These are phyloP conservation scores for Urosaurus nigricauda DNA, from an alignment of 2,797 vertebrate genomes.

Conservation along the genomic window DNA sequence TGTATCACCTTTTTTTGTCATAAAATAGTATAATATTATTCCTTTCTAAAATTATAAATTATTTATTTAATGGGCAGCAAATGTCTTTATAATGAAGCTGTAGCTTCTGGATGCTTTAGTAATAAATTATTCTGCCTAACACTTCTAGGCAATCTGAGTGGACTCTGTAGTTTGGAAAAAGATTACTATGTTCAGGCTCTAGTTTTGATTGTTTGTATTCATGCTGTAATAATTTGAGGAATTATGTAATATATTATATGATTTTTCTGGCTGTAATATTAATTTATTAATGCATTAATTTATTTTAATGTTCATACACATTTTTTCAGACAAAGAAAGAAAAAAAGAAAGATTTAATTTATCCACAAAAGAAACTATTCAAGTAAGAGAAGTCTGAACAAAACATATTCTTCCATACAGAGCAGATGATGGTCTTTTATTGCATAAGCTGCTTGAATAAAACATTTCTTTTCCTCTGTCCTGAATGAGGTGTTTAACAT, in stretches of 20 bases:
- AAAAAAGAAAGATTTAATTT: conserved; percentile 56
- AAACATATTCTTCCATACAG: conserved; percentile 54
- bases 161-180: conserved; percentile 66
- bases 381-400: conserved; percentile 42
- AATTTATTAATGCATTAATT: conserved; percentile 66
- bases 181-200: conserved; percentile 61
- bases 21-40: conserved; percentile 57
- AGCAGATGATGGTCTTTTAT: conserved; percentile 41
- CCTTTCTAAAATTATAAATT: conserved; percentile 43
- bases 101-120: conserved; percentile 38
- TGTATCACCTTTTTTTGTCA: conserved; percentile 28
- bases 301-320: conserved; percentile 69
- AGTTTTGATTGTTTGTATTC: conserved; percentile 58
- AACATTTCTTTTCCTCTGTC: not conserved
- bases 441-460: conserved; percentile 32
- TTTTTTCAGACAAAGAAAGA: conserved; percentile 52
- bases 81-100: conserved; percentile 59
- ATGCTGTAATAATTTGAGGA: conserved; percentile 57
- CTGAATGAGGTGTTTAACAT: not conserved
- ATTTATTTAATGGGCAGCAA: conserved; percentile 55
- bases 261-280: conserved; percentile 57
- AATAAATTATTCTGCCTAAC: conserved; percentile 46
- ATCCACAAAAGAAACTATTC: conserved; percentile 59
- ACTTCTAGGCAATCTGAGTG: conserved; percentile 65
- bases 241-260: conserved; percentile 66